These are phyloP conservation scores for Nesospiza acunhae DNA, from an alignment of 2,113 vertebrate species.

Conservation along the genomic window DNA sequence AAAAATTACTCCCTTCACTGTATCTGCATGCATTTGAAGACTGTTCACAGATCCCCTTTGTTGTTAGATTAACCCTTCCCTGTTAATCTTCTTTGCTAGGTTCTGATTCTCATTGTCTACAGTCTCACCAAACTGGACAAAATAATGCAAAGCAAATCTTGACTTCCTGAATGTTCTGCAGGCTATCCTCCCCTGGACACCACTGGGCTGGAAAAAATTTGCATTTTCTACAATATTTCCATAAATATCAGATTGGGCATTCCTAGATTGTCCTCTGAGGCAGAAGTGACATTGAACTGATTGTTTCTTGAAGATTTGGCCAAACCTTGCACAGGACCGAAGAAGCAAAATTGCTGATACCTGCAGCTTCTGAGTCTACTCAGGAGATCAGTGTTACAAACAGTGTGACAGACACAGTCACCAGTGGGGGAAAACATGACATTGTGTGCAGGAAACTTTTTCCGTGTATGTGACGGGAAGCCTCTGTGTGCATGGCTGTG, in stretches of 20 bases:
- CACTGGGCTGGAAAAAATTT: neutral
- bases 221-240: neutral
- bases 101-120: neutral
- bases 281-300: neutral
- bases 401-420: neutral
- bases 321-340: neutral
- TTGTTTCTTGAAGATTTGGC: neutral
- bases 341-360: neutral
- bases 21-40: neutral
- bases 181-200: neutral
- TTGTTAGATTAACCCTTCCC: neutral
- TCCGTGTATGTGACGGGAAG: neutral
- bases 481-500: rapidly evolving
- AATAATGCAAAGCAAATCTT: neutral
- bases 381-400: neutral
- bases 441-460: neutral
- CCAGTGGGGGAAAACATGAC: neutral
- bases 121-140: neutral
- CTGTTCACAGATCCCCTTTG: neutral
- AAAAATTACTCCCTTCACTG: neutral
- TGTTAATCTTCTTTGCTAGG: neutral
- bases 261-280: neutral
- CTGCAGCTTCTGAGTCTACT: neutral
- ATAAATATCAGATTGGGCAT: neutral
- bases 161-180: neutral